Conservation (phyloP, 1,140 invertebrate genomes). For the Chlorops oryzae region DNA sequence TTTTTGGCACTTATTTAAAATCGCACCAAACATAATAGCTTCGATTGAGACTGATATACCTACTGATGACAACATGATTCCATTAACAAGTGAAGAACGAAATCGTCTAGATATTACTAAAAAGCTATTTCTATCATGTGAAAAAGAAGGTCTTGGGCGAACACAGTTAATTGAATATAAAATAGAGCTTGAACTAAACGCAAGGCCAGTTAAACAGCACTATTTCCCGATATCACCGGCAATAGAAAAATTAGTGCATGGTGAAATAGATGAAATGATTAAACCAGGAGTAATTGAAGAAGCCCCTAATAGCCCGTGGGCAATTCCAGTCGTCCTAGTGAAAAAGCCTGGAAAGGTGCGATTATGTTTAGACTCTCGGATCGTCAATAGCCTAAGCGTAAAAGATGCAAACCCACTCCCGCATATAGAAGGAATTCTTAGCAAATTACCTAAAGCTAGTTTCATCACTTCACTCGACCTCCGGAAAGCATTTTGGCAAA, state of each 20-base stretch:
- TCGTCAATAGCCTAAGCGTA: constrained; percentile 25
- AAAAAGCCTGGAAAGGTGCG: constrained; percentile 22
- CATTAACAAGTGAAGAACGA: not conserved
- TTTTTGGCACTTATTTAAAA: not conserved
- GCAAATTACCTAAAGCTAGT: constrained; percentile 9
- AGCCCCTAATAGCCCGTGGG: too few relatives aligned
- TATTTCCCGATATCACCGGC: too few relatives aligned
- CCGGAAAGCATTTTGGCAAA: too few relatives aligned
- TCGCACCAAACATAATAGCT: not conserved
- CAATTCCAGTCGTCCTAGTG: too few relatives aligned
- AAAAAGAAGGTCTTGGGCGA: constrained; percentile 15
- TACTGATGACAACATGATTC: too few relatives aligned
- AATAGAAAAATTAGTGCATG: constrained; percentile 18
- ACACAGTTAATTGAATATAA: constrained; percentile 21
- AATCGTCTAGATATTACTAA: not conserved
- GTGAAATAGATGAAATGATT: constrained; percentile 25
- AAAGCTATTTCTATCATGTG: not conserved
- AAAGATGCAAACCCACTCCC: constrained; percentile 32
- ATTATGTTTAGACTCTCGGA: constrained; percentile 31
- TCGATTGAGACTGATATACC: not conserved
- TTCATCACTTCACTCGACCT: constrained; percentile 21
- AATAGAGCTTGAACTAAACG: too few relatives aligned
- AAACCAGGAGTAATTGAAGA: constrained; percentile 19
- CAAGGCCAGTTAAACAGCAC: too few relatives aligned
- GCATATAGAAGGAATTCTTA: constrained; percentile 15